Evolutionary conservation across 2,113 vertebrate genomes (phyloP).

Genomic region (Tetraodon nigroviridis): DNA sequence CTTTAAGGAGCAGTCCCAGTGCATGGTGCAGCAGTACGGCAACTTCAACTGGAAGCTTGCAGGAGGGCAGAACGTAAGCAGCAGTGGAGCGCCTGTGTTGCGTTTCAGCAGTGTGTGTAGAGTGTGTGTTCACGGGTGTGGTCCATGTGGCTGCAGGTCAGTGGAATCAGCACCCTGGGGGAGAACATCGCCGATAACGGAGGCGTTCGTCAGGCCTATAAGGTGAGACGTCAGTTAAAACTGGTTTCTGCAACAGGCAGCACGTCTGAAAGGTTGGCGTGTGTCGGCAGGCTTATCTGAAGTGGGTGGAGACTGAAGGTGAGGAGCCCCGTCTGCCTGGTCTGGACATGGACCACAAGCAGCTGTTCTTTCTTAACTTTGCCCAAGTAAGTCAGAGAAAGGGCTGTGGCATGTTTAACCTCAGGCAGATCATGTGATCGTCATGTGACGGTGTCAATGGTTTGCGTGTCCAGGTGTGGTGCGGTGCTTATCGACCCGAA

Average conservation of each 20-base stretch:
- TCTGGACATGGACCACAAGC: conserved; percentile 84
- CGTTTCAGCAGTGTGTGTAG: conserved; percentile 1
- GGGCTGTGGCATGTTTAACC: neutral
- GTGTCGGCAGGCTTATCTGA: conserved; percentile 84
- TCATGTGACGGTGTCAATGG: no score
- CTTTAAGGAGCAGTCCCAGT: conserved; percentile 87
- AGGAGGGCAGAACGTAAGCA: conserved; percentile 80
- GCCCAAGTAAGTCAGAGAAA: conserved; percentile 81
- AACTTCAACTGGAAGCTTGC: conserved; percentile 93
- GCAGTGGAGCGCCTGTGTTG: conserved; percentile 16
- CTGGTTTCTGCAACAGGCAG: neutral
- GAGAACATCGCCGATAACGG: conserved; percentile 98
- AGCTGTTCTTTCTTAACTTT: conserved; percentile 96
- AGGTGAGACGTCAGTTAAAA: conserved; percentile 69
- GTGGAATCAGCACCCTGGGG: conserved; percentile 91
- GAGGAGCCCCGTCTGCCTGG: conserved; percentile 85
- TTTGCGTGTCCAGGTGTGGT: conserved; percentile 79
- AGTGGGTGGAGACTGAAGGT: conserved; percentile 84
- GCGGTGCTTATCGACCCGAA: conserved; percentile 92
- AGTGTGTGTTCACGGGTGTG: conserved; percentile 24
- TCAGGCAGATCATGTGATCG: no score
- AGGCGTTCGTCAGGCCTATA: conserved; percentile 92
- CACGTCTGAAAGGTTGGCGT: conserved; percentile 1
- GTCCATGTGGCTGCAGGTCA: conserved; percentile 75
- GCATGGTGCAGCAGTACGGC: conserved; percentile 90